Evolutionary conservation across 2,888 invertebrate species (phyloP).

Genomic region (Nysson spinosus): DNA sequence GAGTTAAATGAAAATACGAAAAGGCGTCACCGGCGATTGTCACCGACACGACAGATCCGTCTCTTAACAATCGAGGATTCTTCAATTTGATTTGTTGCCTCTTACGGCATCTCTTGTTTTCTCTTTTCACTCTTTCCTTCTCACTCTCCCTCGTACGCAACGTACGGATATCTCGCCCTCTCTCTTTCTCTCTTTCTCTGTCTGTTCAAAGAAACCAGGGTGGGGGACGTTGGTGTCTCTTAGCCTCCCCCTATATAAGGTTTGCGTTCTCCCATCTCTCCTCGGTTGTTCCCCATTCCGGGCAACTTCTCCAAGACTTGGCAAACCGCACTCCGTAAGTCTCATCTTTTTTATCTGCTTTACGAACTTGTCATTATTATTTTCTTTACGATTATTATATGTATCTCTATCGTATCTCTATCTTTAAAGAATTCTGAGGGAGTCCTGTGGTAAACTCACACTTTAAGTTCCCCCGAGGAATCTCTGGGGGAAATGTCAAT

Average conservation of each 20-base stretch:
- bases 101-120: no score
- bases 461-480: no score
- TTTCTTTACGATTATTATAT: neutral
- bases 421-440: neutral
- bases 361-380: neutral
- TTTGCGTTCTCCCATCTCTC: slow-evolving; percentile 61
- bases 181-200: slow-evolving; percentile 2
- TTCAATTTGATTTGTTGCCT: slow-evolving; percentile 8
- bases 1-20: neutral
- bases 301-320: slow-evolving; percentile 74
- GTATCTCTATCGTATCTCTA: no score
- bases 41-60: neutral
- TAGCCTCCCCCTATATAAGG: slow-evolving; percentile 71
- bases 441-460: neutral
- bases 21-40: neutral
- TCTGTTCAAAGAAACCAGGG: slow-evolving; percentile 26
- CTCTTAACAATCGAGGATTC: neutral
- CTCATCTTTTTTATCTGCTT: neutral
- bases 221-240: slow-evolving; percentile 45
- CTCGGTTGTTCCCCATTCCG: slow-evolving; percentile 74
- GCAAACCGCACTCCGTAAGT: slow-evolving; percentile 71
- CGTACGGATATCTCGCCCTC: no score
- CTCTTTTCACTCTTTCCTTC: slow-evolving; percentile 1
- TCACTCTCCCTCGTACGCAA: no score
- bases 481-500: no score